Percentiles rank a stretch among this genome's conserved stretches.
These are phyloP conservation scores for Quadroppia sp. DNA, from an alignment of 2,888 invertebrate species.

Conservation along the genomic window DNA sequence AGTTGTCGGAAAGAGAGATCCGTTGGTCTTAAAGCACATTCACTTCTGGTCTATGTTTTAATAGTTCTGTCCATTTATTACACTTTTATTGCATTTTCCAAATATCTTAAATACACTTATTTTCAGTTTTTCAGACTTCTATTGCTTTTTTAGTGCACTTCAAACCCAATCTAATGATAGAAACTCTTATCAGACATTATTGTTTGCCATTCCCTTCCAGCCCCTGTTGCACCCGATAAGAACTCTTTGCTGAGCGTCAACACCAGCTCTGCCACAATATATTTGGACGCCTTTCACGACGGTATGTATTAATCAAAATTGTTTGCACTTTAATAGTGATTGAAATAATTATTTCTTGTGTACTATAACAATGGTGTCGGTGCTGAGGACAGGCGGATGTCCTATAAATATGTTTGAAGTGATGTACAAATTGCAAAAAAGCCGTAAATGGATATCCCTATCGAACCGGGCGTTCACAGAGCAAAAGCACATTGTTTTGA, in stretches of 20 bases:
- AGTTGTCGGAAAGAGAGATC: too few species aligned
- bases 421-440: conserved; percentile 61
- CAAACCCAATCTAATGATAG: conserved; percentile 2
- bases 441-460: conserved; percentile 67
- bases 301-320: conserved; percentile 51
- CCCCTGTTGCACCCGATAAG: conserved; percentile 85
- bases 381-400: conserved; percentile 65
- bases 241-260: conserved; percentile 85
- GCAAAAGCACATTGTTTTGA: conserved; percentile 45
- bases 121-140: conserved; percentile 2
- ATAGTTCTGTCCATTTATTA: conserved; percentile 4
- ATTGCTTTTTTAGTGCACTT: conserved; percentile 2
- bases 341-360: conserved; percentile 9
- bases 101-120: too few species aligned
- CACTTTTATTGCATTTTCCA: conserved; percentile 27
- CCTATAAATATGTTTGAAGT: conserved; percentile 93
- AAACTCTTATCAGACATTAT: conserved; percentile 13
- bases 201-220: conserved; percentile 53
- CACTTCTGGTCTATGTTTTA: background rate
- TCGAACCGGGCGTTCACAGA: conserved; percentile 44
- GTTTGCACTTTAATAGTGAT: background rate
- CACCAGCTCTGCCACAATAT: conserved; percentile 85
- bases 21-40: background rate
- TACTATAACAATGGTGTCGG: too few species aligned
- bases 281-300: conserved; percentile 87